Percentiles rank a stretch among this genome's conserved stretches.
These are phyloP conservation scores for Malthinus flaveolus DNA, from an alignment of 2,888 invertebrate species.

Conservation along the genomic window DNA sequence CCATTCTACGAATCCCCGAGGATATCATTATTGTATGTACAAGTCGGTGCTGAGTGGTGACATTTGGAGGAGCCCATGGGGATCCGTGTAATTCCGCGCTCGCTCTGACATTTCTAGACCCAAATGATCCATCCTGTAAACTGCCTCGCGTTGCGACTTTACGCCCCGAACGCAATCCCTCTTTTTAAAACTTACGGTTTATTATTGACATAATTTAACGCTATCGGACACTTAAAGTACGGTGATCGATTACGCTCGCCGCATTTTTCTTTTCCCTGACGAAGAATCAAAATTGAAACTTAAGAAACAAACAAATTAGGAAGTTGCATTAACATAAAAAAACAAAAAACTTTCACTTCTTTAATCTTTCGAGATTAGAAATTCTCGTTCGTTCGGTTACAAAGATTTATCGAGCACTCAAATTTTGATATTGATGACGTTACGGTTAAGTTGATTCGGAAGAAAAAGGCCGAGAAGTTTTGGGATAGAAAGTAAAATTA, in stretches of 20 bases:
- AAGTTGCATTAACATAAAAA: no score
- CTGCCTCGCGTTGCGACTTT: constrained; percentile 23
- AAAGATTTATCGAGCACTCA: constrained; percentile 1
- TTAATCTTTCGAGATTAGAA: no score
- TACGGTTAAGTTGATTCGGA: constrained; percentile 9
- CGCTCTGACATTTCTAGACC: constrained; percentile 52
- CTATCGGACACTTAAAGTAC: constrained; percentile 24
- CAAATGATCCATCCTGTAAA: constrained; percentile 46
- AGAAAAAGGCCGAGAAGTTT: constrained; percentile 13
- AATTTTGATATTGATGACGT: constrained; percentile 7
- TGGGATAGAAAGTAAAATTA: constrained; percentile 13
- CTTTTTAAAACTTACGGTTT: constrained; percentile 32
- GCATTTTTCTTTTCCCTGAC: no score
- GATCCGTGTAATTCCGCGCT: constrained; percentile 53
- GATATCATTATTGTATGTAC: constrained; percentile 53
- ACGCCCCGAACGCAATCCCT: constrained; percentile 21
- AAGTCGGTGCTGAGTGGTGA: constrained; percentile 53
- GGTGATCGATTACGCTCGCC: neutral
- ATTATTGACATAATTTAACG: constrained; percentile 39
- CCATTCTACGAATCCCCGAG: constrained; percentile 41
- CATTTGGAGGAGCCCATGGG: constrained; percentile 51
- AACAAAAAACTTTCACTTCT: no score
- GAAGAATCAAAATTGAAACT: no score
- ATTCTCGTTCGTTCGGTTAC: no score
- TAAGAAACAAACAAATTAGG: no score